These are phyloP conservation scores for Dolichomitus sp. DNA, from an alignment of 2,888 invertebrate genomes.

Conservation along the genomic window DNA sequence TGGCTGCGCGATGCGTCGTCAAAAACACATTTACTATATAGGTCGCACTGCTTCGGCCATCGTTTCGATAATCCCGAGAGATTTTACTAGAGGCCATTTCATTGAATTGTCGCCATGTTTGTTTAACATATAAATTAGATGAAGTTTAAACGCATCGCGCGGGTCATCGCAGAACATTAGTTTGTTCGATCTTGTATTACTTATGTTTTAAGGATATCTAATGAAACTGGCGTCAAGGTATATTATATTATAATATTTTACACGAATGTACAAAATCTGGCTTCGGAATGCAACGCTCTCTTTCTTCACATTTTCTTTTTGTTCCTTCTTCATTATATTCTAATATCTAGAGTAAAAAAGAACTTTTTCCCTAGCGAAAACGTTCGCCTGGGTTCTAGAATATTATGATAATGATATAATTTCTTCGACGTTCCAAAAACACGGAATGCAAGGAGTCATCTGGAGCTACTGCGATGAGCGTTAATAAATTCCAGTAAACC, in stretches of 20 bases:
- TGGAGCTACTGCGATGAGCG: constrained; percentile 15
- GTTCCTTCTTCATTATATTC: constrained; percentile 9
- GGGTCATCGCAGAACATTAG: constrained; percentile 55
- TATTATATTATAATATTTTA: constrained; percentile 74
- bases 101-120: background rate
- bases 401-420: constrained; percentile 33
- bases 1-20: constrained; percentile 64
- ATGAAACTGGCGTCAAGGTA: constrained; percentile 79
- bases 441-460: constrained; percentile 32
- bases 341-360: constrained; percentile 48
- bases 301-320: constrained; percentile 26
- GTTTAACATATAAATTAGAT: constrained; percentile 28
- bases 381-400: constrained; percentile 5
- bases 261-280: constrained; percentile 81
- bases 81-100: constrained; percentile 20
- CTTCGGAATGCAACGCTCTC: constrained; percentile 61
- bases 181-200: constrained; percentile 38
- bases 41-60: constrained; percentile 25
- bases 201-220: constrained; percentile 50
- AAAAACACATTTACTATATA: constrained; percentile 12
- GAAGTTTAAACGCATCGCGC: constrained; percentile 62
- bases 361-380: constrained; percentile 5
- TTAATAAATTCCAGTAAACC: background rate
- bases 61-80: constrained; percentile 18
- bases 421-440: constrained; percentile 19